phyloP scores from a whole-genome alignment of 53 echinoderm and acorn worm species.

The Temnopleurus reevesii region DNA sequence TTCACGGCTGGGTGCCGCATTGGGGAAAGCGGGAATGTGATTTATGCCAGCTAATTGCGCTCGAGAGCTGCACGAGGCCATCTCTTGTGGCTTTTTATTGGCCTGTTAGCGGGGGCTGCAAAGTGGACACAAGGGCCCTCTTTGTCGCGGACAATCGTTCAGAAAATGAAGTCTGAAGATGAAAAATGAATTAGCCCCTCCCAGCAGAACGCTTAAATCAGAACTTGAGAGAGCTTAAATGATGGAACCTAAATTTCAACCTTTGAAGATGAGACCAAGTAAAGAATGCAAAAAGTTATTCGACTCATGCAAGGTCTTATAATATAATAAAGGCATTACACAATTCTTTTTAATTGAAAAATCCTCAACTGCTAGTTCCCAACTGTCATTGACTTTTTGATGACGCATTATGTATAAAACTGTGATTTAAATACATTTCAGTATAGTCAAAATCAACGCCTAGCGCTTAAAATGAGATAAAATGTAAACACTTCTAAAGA shows the following conservation, averaged over 20 bases:
- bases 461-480: too few relatives aligned
- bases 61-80: not conserved
- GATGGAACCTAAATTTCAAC: not conserved
- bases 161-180: not conserved
- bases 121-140: conserved; percentile 22
- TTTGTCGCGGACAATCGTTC: not conserved
- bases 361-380: too few relatives aligned
- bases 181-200: not conserved
- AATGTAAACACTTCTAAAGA: too few relatives aligned
- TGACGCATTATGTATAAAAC: too few relatives aligned
- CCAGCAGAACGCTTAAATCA: not conserved
- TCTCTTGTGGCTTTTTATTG: conserved; percentile 7
- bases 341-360: too few relatives aligned
- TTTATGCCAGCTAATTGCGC: conserved; percentile 23
- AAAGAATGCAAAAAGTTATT: too few relatives aligned
- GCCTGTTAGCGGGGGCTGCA: not conserved
- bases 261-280: not conserved
- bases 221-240: not conserved
- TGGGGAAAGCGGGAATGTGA: conserved; percentile 12
- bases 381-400: too few relatives aligned
- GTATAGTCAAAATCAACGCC: too few relatives aligned
- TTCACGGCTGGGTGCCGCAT: not conserved
- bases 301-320: too few relatives aligned
- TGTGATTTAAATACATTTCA: too few relatives aligned
- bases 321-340: too few relatives aligned